phyloP scores from a whole-genome alignment of 1,140 invertebrate species.

The Luehdorfia chinensis region DNA sequence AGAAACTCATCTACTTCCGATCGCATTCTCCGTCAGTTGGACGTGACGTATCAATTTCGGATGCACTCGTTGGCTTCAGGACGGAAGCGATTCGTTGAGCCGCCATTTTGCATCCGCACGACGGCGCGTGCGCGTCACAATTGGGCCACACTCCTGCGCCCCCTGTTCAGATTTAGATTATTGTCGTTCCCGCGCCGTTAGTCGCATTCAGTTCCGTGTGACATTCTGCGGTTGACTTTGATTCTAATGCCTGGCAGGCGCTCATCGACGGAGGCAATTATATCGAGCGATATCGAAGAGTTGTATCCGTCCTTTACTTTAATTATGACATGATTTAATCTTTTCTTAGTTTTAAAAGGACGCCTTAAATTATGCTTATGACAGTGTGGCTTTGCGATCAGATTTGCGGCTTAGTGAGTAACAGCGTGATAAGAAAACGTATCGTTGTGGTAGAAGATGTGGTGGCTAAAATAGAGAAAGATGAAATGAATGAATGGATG shows the following conservation, averaged over 20 bases:
- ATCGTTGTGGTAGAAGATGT: too few species aligned
- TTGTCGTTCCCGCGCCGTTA: conserved; percentile 27
- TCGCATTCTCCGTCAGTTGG: not conserved
- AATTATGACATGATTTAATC: too few species aligned
- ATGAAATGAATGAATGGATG: too few species aligned
- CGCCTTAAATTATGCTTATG: too few species aligned
- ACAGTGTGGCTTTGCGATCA: too few species aligned
- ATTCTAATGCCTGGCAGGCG: not conserved
- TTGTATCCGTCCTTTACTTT: too few species aligned
- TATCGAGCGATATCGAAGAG: not conserved
- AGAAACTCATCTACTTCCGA: conserved; percentile 1
- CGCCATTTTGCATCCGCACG: conserved; percentile 37
- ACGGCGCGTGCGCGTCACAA: conserved; percentile 33
- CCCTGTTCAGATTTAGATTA: conserved; percentile 30
- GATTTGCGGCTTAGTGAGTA: too few species aligned
- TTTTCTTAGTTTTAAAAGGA: too few species aligned
- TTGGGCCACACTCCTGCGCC: conserved; percentile 24
- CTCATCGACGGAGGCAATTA: too few species aligned
- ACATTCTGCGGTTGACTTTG: conserved; percentile 10
- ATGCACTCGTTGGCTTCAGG: conserved; percentile 38
- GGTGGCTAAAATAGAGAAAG: too few species aligned
- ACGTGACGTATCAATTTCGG: conserved; percentile 31
- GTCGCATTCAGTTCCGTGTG: conserved; percentile 18
- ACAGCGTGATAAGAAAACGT: too few species aligned
- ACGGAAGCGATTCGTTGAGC: conserved; percentile 38